Evolutionary conservation across 2,797 vertebrate genomes (phyloP).

Genomic region (Aphelocoma californica): DNA sequence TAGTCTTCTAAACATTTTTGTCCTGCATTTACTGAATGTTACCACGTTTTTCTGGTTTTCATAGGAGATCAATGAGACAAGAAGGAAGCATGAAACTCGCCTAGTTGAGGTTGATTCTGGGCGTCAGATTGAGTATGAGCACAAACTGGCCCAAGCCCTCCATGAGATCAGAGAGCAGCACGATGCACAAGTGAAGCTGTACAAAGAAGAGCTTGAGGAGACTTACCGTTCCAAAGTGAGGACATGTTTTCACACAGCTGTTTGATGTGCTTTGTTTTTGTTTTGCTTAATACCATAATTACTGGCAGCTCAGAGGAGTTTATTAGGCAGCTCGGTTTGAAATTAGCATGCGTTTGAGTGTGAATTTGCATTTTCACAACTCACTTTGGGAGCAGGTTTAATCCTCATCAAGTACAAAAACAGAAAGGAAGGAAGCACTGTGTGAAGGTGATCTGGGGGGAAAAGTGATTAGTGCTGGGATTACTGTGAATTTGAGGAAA

Average conservation of each 20-base stretch:
- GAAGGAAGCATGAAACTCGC: slow-evolving; percentile 78
- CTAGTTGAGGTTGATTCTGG: slow-evolving; percentile 88
- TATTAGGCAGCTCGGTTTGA: background rate
- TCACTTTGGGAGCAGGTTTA: background rate
- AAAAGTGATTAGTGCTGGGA: background rate
- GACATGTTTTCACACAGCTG: background rate
- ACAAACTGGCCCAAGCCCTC: slow-evolving; percentile 84
- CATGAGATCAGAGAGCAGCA: slow-evolving; percentile 85
- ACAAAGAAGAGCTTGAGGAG: slow-evolving; percentile 87
- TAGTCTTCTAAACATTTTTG: background rate
- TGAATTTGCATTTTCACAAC: background rate
- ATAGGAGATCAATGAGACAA: slow-evolving; percentile 88
- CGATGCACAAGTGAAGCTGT: slow-evolving; percentile 82
- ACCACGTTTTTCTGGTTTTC: background rate
- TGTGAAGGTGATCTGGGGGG: background rate
- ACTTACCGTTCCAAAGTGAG: slow-evolving; percentile 84
- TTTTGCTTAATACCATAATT: background rate
- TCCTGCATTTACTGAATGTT: background rate
- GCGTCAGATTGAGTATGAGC: slow-evolving; percentile 83
- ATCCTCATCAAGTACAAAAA: background rate
- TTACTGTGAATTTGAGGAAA: background rate
- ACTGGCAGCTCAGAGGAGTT: background rate
- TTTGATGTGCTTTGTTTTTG: background rate
- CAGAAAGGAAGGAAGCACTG: background rate
- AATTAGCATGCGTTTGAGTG: background rate